These are phyloP conservation scores for Leptopilina myrica DNA, from an alignment of 2,888 invertebrate genomes.

Conservation along the genomic window DNA sequence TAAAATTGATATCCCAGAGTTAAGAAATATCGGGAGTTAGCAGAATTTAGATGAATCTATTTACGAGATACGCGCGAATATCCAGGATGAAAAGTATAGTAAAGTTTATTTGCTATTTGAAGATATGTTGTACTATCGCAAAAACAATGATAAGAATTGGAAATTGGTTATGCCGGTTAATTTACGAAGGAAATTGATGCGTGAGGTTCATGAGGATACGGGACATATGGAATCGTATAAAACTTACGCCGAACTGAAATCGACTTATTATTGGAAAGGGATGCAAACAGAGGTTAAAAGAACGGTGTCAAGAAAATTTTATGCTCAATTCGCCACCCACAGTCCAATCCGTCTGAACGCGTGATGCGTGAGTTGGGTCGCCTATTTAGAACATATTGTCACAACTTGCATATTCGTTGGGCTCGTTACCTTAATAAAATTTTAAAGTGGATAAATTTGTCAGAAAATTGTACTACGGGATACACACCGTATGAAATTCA, in stretches of 20 bases:
- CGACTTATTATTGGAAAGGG: slow-evolving; percentile 29
- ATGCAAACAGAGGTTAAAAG: slow-evolving; percentile 27
- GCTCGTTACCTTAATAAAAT: background rate
- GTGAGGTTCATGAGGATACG: background rate
- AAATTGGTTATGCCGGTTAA: background rate
- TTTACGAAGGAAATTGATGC: background rate
- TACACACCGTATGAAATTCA: slow-evolving; percentile 22
- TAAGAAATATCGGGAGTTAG: background rate
- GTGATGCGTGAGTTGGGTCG: slow-evolving; percentile 34
- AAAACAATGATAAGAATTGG: background rate
- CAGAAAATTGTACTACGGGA: slow-evolving; percentile 19
- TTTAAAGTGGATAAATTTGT: background rate
- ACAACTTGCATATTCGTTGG: background rate
- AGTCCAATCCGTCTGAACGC: slow-evolving; percentile 19
- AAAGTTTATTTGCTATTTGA: background rate
- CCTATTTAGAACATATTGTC: slow-evolving; percentile 19
- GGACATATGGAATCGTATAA: slow-evolving; percentile 36
- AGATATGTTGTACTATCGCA: background rate
- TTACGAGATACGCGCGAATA: background rate
- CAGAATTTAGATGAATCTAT: background rate
- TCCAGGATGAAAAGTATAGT: background rate
- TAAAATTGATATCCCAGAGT: background rate
- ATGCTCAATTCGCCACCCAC: slow-evolving; percentile 6
- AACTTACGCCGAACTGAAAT: background rate
- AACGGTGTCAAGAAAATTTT: background rate